Percentiles rank a stretch among this genome's conserved stretches.
Conservation (phyloP, 2,888 invertebrate genomes). For the Osedax fenrisi region DNA sequence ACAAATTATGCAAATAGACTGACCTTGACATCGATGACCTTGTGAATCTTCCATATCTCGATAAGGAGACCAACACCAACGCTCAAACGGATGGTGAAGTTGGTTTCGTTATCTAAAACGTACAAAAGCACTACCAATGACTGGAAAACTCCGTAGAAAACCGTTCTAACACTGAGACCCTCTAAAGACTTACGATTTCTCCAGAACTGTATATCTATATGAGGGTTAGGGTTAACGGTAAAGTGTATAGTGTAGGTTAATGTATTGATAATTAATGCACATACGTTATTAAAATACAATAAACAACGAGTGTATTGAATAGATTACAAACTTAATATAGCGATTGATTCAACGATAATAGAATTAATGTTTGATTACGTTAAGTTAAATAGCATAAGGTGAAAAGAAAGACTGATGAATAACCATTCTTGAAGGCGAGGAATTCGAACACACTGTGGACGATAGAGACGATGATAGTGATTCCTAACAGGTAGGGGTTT, state of each 20-base stretch:
- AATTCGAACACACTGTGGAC: slow-evolving; percentile 94
- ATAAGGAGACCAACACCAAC: slow-evolving; percentile 87
- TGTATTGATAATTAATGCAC: no score
- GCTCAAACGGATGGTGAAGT: slow-evolving; percentile 81
- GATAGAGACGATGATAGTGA: slow-evolving; percentile 81
- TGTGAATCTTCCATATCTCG: slow-evolving; percentile 97
- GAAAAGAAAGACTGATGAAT: no score
- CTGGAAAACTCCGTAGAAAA: slow-evolving; percentile 96
- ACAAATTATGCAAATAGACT: no score
- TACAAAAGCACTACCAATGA: slow-evolving; percentile 85
- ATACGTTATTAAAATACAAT: not conserved
- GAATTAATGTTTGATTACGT: no score
- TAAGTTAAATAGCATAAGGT: no score
- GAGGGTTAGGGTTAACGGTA: slow-evolving; percentile 20
- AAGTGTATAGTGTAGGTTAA: no score
- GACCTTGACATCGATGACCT: slow-evolving; percentile 57
- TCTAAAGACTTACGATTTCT: slow-evolving; percentile 89
- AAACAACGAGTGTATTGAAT: not conserved
- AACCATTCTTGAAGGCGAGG: slow-evolving; percentile 93
- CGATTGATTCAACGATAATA: no score
- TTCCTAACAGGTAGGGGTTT: slow-evolving; percentile 78
- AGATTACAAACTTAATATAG: not conserved
- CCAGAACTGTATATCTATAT: slow-evolving; percentile 91
- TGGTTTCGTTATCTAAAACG: slow-evolving; percentile 95
- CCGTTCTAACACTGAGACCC: slow-evolving; percentile 85